Percentiles rank a stretch among this genome's conserved stretches.
Evolutionary conservation across 2,888 invertebrate species (phyloP).

Genomic region (Apamea epomidion): DNA sequence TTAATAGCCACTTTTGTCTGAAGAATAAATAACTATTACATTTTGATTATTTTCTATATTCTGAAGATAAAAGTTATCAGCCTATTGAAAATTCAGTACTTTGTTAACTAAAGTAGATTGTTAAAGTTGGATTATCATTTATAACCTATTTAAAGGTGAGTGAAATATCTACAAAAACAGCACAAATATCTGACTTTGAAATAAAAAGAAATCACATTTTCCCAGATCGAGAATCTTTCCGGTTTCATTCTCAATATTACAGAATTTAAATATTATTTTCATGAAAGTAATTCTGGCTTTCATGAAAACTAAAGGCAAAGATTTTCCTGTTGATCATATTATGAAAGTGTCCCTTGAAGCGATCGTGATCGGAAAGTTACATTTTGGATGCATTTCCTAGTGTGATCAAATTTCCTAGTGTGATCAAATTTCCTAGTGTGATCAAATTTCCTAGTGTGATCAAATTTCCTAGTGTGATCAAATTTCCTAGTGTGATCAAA

Average conservation of each 20-base stretch:
- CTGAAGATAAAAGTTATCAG: background rate
- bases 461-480: constrained; percentile 31
- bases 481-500: constrained; percentile 31
- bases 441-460: constrained; percentile 31
- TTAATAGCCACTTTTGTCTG: background rate
- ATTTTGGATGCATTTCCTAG: constrained; percentile 28
- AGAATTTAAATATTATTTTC: constrained; percentile 50
- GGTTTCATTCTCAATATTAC: constrained; percentile 16
- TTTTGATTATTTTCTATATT: background rate
- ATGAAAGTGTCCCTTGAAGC: constrained; percentile 24
- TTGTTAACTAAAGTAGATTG: background rate
- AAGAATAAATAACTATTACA: background rate
- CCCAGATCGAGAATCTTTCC: constrained; percentile 1
- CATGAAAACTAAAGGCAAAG: constrained; percentile 29
- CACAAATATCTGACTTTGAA: constrained; percentile 3
- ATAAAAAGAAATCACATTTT: constrained; percentile 1
- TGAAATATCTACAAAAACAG: background rate
- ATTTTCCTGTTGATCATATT: constrained; percentile 31
- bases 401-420: constrained; percentile 10
- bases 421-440: constrained; percentile 31
- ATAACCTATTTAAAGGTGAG: background rate
- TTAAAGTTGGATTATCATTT: too few relatives aligned
- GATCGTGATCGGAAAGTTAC: background rate
- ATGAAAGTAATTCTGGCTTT: constrained; percentile 27
- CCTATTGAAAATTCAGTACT: background rate